Conservation (phyloP, 2,888 invertebrate genomes). For the Erynnis tages region DNA sequence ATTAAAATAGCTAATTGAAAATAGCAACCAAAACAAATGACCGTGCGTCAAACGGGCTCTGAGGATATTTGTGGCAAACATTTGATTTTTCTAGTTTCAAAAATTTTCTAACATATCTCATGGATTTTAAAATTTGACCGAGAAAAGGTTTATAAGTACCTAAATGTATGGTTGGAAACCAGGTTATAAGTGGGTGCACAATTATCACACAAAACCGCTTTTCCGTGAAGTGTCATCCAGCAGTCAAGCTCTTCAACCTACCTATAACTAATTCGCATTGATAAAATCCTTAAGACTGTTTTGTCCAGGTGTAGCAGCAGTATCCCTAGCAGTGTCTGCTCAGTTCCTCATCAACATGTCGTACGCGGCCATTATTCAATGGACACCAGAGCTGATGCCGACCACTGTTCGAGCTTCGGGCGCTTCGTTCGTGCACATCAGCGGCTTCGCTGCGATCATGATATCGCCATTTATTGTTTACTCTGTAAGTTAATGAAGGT, state of each 20-base stretch:
- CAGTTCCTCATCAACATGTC: slow-evolving; percentile 61
- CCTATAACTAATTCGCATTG: background rate
- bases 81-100: too few species aligned
- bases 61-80: too few species aligned
- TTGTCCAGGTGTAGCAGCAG: slow-evolving; percentile 46
- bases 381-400: slow-evolving; percentile 55
- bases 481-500: slow-evolving; percentile 46
- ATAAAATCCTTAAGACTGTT: background rate
- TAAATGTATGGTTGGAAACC: too few species aligned
- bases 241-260: background rate
- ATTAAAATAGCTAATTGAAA: too few species aligned
- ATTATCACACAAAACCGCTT: too few species aligned
- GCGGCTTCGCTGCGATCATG: slow-evolving; percentile 45
- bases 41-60: too few species aligned
- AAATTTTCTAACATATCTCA: too few species aligned
- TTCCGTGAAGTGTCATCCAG: background rate
- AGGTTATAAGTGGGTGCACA: too few species aligned
- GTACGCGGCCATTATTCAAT: slow-evolving; percentile 49
- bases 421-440: slow-evolving; percentile 53
- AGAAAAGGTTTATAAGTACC: too few species aligned
- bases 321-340: slow-evolving; percentile 47
- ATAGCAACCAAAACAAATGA: too few species aligned
- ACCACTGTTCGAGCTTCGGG: slow-evolving; percentile 54
- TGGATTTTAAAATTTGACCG: too few species aligned
- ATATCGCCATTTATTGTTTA: slow-evolving; percentile 58